Evolutionary conservation across 1,140 invertebrate species (phyloP), one percentile per base, ranked within the genome.

Genomic region (Meloidogyne floridensis): DNA sequence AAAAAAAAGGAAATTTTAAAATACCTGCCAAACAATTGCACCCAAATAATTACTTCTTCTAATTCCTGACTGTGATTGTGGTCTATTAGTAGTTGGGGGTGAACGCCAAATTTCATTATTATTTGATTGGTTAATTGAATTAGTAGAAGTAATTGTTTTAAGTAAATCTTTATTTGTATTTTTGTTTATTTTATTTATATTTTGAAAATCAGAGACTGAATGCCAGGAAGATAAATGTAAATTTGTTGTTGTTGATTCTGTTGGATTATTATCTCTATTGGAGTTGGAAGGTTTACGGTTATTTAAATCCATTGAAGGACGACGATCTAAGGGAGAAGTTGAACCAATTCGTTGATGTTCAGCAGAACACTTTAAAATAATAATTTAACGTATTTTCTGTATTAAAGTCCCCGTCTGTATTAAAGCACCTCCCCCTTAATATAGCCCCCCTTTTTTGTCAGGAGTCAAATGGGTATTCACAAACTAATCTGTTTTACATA

Each of bases 21-120:
- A 6, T n/a, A 84, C 84, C 85, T 85, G 84, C 85, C 84, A 86
- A 54, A 85, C 86, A 42, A 85, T 18, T 65, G 86, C 84, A 1
- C 84, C 84, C 15, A 85, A 47, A 43, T 86, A 85, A 15, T 84
- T 85, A 51, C 80, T 81, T 54, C 76, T 80, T 32, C 84, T 77
- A 47, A 54, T 54, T 42, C 47, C 47, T 32, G 47, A 74, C 13
- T 77, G 69, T 15, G 85, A 75, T 18, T 78, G 72, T 42, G 83
- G 32, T 7, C 71, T 59, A 65, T 11, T 54, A 32, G 20, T 15
- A 3, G 47, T 69, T 32, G 74, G 18, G 20, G 84, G 81, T 18
- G 82, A 85, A 2, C 54, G 20, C 84, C 81, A 82, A 47, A 70
- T 56, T 32, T 18, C 72, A 42, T 43, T 13, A n/a, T 65, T 65